Percentiles rank a stretch among this genome's conserved stretches.
phyloP scores from a whole-genome alignment of 2,113 vertebrate genomes.

The Procavia capensis region DNA sequence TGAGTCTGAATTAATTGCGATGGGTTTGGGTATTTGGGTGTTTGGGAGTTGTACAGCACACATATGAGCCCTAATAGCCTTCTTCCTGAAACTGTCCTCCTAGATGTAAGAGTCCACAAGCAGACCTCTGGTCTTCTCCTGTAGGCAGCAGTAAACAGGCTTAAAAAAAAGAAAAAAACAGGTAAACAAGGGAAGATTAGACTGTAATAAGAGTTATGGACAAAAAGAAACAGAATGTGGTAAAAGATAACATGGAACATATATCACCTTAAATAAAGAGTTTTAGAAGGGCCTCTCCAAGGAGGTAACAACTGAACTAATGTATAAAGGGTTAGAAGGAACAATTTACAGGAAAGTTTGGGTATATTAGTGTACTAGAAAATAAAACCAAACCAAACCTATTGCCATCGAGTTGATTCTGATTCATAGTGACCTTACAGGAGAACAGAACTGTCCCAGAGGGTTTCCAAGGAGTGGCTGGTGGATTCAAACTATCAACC shows the following conservation, averaged over 20 bases:
- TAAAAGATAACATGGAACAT: background rate
- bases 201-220: background rate
- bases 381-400: too few species aligned
- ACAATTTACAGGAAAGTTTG: background rate
- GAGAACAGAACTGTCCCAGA: too few species aligned
- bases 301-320: background rate
- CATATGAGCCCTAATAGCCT: fast-evolving
- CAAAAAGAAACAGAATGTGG: background rate
- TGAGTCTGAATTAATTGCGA: too few species aligned
- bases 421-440: too few species aligned
- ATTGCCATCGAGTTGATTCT: too few species aligned
- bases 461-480: too few species aligned
- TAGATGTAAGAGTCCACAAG: background rate
- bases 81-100: background rate
- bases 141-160: background rate
- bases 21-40: too few species aligned
- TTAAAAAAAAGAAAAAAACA: background rate
- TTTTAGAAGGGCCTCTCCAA: background rate
- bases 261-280: background rate
- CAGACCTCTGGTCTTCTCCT: background rate
- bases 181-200: background rate
- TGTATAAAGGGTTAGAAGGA: background rate
- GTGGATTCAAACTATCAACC: too few species aligned
- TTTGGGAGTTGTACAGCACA: background rate
- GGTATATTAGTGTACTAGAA: too few species aligned